Evolutionary conservation across 2,888 invertebrate species (phyloP).

Genomic region (Strigamia maritima): DNA sequence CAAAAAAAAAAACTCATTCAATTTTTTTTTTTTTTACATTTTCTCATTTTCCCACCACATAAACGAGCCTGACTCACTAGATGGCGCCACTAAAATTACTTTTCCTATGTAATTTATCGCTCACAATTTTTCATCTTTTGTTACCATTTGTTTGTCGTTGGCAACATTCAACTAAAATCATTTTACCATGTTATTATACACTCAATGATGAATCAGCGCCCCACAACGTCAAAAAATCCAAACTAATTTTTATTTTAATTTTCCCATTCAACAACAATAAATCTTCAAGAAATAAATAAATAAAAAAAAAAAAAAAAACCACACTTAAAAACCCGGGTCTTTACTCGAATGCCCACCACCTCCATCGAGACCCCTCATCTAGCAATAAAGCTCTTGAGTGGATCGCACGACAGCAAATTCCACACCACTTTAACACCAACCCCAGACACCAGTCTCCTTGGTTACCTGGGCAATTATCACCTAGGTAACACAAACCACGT

Average conservation of each 20-base stretch:
- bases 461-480: constrained; percentile 34
- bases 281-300: not conserved
- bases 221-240: not conserved
- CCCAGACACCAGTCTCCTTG: constrained; percentile 28
- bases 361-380: constrained; percentile 22
- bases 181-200: no score
- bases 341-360: constrained; percentile 8
- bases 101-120: not conserved
- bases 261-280: not conserved
- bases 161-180: not conserved
- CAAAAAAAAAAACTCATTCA: not conserved
- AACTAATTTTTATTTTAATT: not conserved
- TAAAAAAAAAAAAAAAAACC: not conserved
- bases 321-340: not conserved
- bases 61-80: not conserved
- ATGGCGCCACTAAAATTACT: not conserved
- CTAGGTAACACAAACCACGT: constrained; percentile 18
- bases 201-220: no score
- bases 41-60: not conserved
- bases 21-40: no score
- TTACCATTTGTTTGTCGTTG: not conserved
- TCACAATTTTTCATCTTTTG: not conserved
- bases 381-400: constrained; percentile 26
- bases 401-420: constrained; percentile 23
- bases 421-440: constrained; percentile 30